phyloP scores from a whole-genome alignment of 2,888 invertebrate genomes.

The Dioctria rufipes region DNA sequence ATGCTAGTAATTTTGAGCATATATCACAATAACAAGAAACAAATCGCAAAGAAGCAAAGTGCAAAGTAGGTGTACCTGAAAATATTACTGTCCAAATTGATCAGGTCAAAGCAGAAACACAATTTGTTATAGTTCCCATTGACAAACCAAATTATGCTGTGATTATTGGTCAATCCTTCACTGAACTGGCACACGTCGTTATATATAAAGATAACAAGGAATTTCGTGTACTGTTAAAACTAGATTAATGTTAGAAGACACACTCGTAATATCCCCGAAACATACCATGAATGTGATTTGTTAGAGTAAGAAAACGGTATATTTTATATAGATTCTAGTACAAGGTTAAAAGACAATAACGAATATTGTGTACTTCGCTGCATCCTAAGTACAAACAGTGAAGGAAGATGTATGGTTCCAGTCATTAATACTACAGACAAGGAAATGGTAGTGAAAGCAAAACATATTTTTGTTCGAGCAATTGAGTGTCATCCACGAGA shows the following conservation, averaged over 20 bases:
- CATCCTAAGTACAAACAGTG: not conserved
- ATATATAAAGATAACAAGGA: conserved; percentile 15
- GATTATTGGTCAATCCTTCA: conserved; percentile 33
- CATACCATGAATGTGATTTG: not conserved
- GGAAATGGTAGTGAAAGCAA: not conserved
- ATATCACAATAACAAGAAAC: not conserved
- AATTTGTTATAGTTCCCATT: too few species aligned
- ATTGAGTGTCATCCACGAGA: not conserved
- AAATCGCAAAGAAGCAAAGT: conserved; percentile 32
- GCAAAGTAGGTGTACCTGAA: not conserved
- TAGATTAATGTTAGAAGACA: not conserved
- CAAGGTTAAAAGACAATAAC: not conserved
- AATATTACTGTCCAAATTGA: conserved; percentile 45
- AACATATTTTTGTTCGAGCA: not conserved
- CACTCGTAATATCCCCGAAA: not conserved
- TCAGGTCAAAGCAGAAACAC: conserved; percentile 38
- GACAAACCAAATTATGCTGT: too few species aligned
- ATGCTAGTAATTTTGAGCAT: conserved; percentile 8
- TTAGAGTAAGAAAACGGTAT: not conserved
- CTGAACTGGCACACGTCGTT: conserved; percentile 28
- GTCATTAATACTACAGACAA: not conserved
- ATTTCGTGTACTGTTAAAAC: not conserved
- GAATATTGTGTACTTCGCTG: not conserved
- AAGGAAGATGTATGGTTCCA: not conserved
- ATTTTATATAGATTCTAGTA: conserved; percentile 4